These are phyloP conservation scores for Salvelinus fontinalis DNA, from an alignment of 2,113 vertebrate species.

Conservation along the genomic window DNA sequence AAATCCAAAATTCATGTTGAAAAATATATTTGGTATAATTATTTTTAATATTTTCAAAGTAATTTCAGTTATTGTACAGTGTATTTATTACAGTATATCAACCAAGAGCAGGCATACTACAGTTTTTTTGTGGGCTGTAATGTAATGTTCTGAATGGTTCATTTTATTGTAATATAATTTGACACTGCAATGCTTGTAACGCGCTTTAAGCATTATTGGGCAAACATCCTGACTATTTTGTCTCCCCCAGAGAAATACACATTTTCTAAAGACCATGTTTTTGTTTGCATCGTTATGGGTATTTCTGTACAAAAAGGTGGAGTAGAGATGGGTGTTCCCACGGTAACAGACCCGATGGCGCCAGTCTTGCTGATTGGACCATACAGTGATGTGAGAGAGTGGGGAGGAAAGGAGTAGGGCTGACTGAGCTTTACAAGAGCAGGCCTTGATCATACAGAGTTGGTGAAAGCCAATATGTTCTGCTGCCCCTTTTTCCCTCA, in stretches of 20 bases:
- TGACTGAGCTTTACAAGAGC: not conserved
- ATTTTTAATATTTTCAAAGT: not conserved
- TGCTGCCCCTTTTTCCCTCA: not conserved
- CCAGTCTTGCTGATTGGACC: not conserved
- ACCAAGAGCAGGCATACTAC: not conserved
- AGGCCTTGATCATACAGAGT: not conserved
- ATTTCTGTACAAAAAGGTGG: slow-evolving; percentile 21
- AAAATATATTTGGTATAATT: slow-evolving; percentile 7
- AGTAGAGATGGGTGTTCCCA: slow-evolving; percentile 28
- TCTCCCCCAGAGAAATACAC: not conserved
- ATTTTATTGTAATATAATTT: not conserved
- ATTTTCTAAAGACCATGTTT: not conserved
- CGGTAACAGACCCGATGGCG: slow-evolving; percentile 24
- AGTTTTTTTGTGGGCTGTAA: not conserved
- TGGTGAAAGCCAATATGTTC: not conserved
- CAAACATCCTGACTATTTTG: not conserved
- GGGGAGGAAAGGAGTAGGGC: not conserved
- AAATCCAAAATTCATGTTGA: slow-evolving; percentile 1
- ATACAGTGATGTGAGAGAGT: not conserved
- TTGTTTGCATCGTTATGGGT: not conserved
- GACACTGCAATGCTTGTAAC: not conserved
- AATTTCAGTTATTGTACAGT: slow-evolving; percentile 1
- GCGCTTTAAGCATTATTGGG: not conserved
- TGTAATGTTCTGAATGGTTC: not conserved
- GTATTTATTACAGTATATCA: not conserved